Percentiles rank a stretch among this genome's conserved stretches.
These are phyloP conservation scores for Semnornis frantzii DNA, from an alignment of 2,113 vertebrate genomes.

Conservation along the genomic window DNA sequence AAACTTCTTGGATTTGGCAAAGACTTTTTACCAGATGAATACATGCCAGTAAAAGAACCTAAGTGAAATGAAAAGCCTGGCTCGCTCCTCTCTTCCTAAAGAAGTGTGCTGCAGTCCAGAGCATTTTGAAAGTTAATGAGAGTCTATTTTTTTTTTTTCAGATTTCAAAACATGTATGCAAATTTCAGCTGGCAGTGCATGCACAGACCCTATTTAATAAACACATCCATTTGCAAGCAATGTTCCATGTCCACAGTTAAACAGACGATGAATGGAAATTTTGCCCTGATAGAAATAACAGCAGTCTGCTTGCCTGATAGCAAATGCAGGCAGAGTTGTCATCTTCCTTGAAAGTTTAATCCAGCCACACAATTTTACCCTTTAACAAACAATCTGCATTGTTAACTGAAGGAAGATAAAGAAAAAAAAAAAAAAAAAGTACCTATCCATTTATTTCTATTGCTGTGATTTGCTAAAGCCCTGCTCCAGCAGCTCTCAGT, in stretches of 20 bases:
- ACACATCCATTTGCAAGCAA: not conserved
- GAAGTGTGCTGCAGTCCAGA: slow-evolving; percentile 22
- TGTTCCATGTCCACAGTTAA: not conserved
- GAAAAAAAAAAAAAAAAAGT: not conserved
- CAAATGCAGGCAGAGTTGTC: slow-evolving; percentile 13
- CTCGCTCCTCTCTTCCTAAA: slow-evolving; percentile 28
- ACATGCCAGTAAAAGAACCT: slow-evolving; percentile 30
- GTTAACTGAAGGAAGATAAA: not conserved
- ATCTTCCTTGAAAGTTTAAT: slow-evolving; percentile 61
- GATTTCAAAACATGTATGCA: slow-evolving; percentile 31
- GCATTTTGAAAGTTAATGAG: slow-evolving; percentile 45
- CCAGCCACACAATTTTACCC: not conserved
- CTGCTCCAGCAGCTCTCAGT: not conserved
- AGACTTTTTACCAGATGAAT: slow-evolving; percentile 61
- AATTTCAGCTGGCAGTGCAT: slow-evolving; percentile 15
- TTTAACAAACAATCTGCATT: not conserved
- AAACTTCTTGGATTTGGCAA: slow-evolving; percentile 76
- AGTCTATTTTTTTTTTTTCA: not conserved
- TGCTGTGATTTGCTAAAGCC: slow-evolving; percentile 17
- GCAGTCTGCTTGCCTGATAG: not conserved
- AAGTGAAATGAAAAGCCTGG: slow-evolving; percentile 24
- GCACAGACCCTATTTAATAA: slow-evolving; percentile 14
- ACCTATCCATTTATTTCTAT: not conserved
- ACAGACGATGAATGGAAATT: not conserved
- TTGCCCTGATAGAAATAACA: not conserved